Conservation (phyloP, 2,113 vertebrate species). For the Lamprologus ornatipinnis region DNA sequence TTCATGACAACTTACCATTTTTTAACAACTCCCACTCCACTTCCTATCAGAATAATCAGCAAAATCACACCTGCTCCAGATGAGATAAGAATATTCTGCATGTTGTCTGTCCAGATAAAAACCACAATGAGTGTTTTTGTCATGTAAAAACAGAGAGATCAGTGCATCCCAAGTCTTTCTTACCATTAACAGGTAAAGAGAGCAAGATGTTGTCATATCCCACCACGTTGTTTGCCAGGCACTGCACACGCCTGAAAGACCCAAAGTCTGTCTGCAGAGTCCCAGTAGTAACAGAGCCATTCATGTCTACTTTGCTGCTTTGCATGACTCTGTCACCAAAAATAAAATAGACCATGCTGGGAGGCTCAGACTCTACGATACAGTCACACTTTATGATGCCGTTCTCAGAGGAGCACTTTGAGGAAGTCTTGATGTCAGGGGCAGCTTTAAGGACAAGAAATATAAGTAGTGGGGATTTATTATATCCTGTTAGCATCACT, state of each 20-base stretch:
- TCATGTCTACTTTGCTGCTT: background rate
- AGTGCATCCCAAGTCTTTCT: background rate
- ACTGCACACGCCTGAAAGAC: background rate
- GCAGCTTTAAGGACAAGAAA: background rate
- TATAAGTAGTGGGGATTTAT: background rate
- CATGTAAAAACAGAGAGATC: background rate
- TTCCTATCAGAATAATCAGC: constrained; percentile 1
- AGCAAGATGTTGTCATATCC: constrained; percentile 24
- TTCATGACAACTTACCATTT: constrained; percentile 39
- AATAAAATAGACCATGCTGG: constrained; percentile 41
- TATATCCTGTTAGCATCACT: constrained; percentile 18
- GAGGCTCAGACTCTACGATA: constrained; percentile 54
- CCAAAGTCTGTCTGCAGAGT: background rate
- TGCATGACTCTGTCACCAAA: background rate
- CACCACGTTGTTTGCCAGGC: constrained; percentile 51
- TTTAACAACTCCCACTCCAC: constrained; percentile 9
- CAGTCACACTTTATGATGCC: constrained; percentile 46
- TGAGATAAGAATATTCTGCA: background rate
- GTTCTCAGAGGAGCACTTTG: background rate
- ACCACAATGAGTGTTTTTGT: background rate
- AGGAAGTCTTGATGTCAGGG: constrained; percentile 49
- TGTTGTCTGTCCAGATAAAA: constrained; percentile 31
- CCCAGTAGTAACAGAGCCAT: constrained; percentile 17
- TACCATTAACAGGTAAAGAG: constrained; percentile 15
- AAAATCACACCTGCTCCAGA: background rate